A percentile compares a stretch with the other conserved stretches of the same genome.
phyloP scores from a whole-genome alignment of 2,888 invertebrate species.

The Sphaeridia pumilis region DNA sequence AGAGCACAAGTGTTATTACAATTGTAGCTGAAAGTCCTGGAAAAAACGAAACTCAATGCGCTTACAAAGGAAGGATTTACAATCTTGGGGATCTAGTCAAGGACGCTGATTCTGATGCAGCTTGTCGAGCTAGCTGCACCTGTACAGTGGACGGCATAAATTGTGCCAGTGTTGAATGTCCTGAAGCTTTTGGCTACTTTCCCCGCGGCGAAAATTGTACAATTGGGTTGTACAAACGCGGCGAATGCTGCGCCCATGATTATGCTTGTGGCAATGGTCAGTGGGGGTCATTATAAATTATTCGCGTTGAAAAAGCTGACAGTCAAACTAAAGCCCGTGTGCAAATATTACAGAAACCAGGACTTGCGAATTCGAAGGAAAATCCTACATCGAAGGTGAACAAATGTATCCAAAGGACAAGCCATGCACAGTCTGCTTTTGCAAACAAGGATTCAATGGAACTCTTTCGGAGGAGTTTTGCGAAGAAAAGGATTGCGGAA shows the following conservation, averaged over 20 bases:
- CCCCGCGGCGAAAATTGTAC: conserved; percentile 24
- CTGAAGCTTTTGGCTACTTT: conserved; percentile 23
- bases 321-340: background rate
- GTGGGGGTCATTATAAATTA: background rate
- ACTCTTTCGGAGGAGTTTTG: conserved; percentile 23
- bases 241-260: conserved; percentile 32
- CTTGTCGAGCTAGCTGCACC: conserved; percentile 28
- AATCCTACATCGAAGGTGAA: conserved; percentile 27
- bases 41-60: conserved; percentile 15
- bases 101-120: conserved; percentile 25
- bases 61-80: conserved; percentile 28
- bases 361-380: conserved; percentile 20
- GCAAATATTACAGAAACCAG: conserved; percentile 4
- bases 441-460: conserved; percentile 29
- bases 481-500: conserved; percentile 33
- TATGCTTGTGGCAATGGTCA: conserved; percentile 30
- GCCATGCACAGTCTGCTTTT: conserved; percentile 25
- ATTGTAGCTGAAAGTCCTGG: conserved; percentile 7
- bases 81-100: conserved; percentile 22
- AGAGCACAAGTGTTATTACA: background rate
- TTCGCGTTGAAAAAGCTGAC: background rate
- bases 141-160: conserved; percentile 21
- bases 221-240: conserved; percentile 27
- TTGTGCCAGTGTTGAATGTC: conserved; percentile 34
- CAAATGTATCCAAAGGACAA: conserved; percentile 29